Conservation (phyloP, 2,113 vertebrate species). For the Thunnus thynnus region DNA sequence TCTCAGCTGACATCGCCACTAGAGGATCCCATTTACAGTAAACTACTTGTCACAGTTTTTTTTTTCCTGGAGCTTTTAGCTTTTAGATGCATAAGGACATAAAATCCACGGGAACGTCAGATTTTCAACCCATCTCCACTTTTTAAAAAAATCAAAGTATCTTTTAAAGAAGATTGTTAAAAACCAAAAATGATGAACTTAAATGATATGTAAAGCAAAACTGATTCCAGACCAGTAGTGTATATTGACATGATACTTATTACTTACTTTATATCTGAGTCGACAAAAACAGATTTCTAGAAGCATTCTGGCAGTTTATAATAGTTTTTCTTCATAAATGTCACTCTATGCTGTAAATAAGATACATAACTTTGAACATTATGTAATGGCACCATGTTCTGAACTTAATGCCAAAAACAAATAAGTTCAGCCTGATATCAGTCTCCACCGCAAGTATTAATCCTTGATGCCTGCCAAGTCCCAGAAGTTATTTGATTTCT, state of each 20-base stretch:
- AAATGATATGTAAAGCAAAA: constrained; percentile 4
- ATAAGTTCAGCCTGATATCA: background rate
- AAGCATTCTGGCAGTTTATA: constrained; percentile 19
- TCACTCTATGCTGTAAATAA: constrained; percentile 18
- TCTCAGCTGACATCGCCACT: too few species aligned
- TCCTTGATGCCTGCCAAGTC: background rate
- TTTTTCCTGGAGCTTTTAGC: background rate
- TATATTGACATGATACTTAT: background rate
- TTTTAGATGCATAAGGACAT: too few species aligned
- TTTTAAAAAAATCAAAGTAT: background rate
- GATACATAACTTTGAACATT: constrained; percentile 6
- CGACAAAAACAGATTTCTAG: constrained; percentile 12
- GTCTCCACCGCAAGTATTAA: background rate
- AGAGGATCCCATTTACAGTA: too few species aligned
- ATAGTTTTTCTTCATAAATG: constrained; percentile 11
- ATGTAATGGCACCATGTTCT: background rate
- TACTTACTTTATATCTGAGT: background rate
- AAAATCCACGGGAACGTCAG: background rate
- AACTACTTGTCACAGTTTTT: background rate
- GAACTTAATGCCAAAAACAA: constrained; percentile 11
- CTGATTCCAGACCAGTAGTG: constrained; percentile 50
- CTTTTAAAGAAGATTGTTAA: background rate
- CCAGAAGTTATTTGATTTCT: background rate
- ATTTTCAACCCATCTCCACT: background rate
- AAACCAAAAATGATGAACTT: constrained; percentile 8